Base-by-base conservation (phyloP, 2,888 invertebrate genomes). In the Epiblema foenella region DNA sequence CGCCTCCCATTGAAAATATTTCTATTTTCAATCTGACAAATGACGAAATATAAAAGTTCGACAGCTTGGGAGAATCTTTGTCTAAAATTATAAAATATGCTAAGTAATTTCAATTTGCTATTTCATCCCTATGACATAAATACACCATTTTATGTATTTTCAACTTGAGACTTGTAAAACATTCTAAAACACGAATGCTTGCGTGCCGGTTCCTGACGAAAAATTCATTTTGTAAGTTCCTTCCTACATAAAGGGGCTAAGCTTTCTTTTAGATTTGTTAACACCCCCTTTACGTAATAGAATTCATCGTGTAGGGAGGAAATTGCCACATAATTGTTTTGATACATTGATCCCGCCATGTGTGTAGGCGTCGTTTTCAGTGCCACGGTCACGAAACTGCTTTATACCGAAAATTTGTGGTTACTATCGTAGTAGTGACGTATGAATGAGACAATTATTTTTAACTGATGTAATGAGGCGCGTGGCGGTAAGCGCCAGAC, bases 381-480 rank as follows among this genome's bases (percentile, higher is more conserved):
- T 89, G 88, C 78, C 89, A 88, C 82, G 88, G 85, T 76, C 86
- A 81, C 81, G 80, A 83, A 88, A 89, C 90, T 86, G 87, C 84
- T 89, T 87, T 81, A 83, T 78, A 88, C 90, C 85, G 89, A 90
- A 91, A 88, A 84, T 87, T 86, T 83, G 89, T 89, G 82, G 89
- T 89, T 92, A 93, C 93, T 91, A 93, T 88, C 85, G 85, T 91
- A 91, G 91, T 90, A 86, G 82, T 86, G 85, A 85, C 86, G 83
- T 79, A 79, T 88, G 91, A 92, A 92, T 91, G 91, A 89, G 90
- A 90, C 87, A 90, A 91, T 91, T 92, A 92, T 91, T 91, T 93
- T 90, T 89, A 88, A 89, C 79, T 73, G 74, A 81, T 85, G 85
- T 86, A 88, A 89, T 85, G 86, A 86, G 5, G 33, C 33, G 33